Evolutionary conservation across 2,888 invertebrate species (phyloP).

Genomic region (Celastrina argiolus): DNA sequence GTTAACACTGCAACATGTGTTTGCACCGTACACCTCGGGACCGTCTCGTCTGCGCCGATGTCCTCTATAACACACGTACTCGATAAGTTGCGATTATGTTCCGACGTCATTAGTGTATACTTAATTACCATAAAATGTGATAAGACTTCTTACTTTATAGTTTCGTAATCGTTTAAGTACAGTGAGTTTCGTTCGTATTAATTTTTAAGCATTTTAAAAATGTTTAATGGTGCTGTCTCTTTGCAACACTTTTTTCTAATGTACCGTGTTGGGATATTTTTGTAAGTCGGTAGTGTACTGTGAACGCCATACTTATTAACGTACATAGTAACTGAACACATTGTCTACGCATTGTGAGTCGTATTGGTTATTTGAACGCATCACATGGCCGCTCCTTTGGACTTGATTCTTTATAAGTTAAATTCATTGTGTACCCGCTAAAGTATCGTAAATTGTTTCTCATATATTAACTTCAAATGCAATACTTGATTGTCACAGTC

Average conservation of each 20-base stretch:
- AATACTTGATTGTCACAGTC: background rate
- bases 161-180: slow-evolving; percentile 40
- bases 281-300: slow-evolving; percentile 30
- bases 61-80: background rate
- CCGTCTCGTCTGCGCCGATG: background rate
- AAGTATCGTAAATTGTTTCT: background rate
- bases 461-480: background rate
- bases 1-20: background rate
- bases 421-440: background rate
- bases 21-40: background rate
- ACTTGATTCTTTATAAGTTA: background rate
- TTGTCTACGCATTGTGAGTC: background rate
- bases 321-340: background rate
- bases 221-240: slow-evolving; percentile 47
- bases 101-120: slow-evolving; percentile 40
- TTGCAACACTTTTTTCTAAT: slow-evolving; percentile 36
- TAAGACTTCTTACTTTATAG: slow-evolving; percentile 47
- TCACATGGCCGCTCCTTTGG: background rate
- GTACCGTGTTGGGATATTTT: slow-evolving; percentile 31
- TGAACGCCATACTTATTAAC: background rate
- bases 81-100: slow-evolving; percentile 29
- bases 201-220: slow-evolving; percentile 37
- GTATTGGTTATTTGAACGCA: background rate
- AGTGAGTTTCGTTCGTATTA: slow-evolving; percentile 39
- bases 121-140: slow-evolving; percentile 53